These are phyloP conservation scores for Glaucopsyche alexis DNA, from an alignment of 2,888 invertebrate genomes.

Conservation along the genomic window DNA sequence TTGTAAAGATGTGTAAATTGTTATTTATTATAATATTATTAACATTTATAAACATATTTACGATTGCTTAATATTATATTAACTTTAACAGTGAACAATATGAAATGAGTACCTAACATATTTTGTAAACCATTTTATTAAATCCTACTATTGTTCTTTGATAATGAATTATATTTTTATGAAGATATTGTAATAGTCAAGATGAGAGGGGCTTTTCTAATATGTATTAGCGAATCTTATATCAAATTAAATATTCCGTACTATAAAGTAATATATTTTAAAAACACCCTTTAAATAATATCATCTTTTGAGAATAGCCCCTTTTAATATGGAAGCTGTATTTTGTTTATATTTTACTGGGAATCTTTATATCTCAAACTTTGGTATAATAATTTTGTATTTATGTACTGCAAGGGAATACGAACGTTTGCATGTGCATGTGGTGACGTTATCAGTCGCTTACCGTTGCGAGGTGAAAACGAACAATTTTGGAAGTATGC, in stretches of 20 bases:
- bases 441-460: too few species aligned
- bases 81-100: neutral
- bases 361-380: too few species aligned
- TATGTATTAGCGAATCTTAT: neutral
- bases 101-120: neutral
- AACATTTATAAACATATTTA: neutral
- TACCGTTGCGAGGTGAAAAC: too few species aligned
- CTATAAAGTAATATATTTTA: too few species aligned
- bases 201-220: neutral
- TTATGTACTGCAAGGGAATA: too few species aligned
- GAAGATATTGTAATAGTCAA: neutral
- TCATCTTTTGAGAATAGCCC: too few species aligned
- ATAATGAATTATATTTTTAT: neutral
- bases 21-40: constrained; percentile 5
- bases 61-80: neutral
- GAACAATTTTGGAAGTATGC: too few species aligned
- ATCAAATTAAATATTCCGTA: neutral
- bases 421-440: too few species aligned
- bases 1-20: constrained; percentile 3
- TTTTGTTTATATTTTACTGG: too few species aligned
- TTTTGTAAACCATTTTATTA: neutral
- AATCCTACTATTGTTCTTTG: neutral
- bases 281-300: too few species aligned
- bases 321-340: too few species aligned
- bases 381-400: too few species aligned